These are phyloP conservation scores for Gambelia wislizenii DNA, from an alignment of 2,797 vertebrate species.

Conservation along the genomic window DNA sequence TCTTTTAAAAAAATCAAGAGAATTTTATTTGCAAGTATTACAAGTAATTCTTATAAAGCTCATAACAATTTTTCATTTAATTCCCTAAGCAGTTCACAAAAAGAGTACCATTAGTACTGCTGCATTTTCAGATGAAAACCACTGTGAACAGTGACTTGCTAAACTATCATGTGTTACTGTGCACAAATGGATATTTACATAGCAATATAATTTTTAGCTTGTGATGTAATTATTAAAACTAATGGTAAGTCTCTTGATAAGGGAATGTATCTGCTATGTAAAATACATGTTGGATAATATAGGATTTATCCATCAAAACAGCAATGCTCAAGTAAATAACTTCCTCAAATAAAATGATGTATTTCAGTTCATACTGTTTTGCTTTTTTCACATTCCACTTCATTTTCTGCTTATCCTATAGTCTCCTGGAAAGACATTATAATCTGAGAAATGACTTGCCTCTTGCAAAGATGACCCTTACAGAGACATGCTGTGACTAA, in stretches of 20 bases:
- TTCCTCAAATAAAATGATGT: not conserved
- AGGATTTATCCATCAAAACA: not conserved
- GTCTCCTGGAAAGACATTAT: not conserved
- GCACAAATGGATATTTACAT: not conserved
- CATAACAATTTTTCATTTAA: slow-evolving; percentile 20
- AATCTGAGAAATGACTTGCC: not conserved
- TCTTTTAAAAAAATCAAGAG: slow-evolving; percentile 76
- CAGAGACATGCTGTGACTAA: not conserved
- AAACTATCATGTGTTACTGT: not conserved
- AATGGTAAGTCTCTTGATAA: not conserved
- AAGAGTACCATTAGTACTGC: not conserved
- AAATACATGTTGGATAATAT: not conserved
- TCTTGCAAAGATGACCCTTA: not conserved
- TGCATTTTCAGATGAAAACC: slow-evolving; percentile 16
- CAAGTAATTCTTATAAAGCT: slow-evolving; percentile 17
- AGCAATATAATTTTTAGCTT: not conserved
- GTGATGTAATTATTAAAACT: slow-evolving; percentile 18
- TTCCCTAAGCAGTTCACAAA: slow-evolving; percentile 28
- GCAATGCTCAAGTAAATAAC: not conserved
- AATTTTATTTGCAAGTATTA: slow-evolving; percentile 31
- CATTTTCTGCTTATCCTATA: not conserved
- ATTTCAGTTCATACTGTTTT: too few relatives aligned
- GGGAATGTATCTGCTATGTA: not conserved
- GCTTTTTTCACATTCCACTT: not conserved
- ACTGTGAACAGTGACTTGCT: not conserved